These are phyloP conservation scores for Lydus trimaculatus DNA, from an alignment of 2,888 invertebrate species.

Conservation along the genomic window DNA sequence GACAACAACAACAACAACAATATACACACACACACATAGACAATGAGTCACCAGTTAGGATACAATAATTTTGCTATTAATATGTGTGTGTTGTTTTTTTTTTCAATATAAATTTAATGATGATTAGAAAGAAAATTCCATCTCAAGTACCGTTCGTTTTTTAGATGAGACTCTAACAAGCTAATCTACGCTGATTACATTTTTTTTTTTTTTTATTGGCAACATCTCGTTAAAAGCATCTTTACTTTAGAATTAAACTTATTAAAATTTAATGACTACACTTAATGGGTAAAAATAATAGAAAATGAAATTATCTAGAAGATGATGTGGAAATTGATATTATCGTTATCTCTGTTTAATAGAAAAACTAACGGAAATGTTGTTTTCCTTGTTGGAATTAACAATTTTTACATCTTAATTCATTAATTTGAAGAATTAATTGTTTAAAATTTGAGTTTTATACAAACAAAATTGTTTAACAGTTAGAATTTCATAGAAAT, in stretches of 20 bases:
- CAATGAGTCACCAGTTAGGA: neutral
- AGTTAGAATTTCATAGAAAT: neutral
- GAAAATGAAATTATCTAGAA: neutral
- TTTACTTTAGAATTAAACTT: neutral
- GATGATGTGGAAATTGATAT: conserved; percentile 11
- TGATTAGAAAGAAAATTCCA: neutral
- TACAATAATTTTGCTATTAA: neutral
- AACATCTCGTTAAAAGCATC: neutral
- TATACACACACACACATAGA: neutral
- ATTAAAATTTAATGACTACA: conserved; percentile 11
- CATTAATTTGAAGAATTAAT: neutral
- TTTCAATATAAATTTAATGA: neutral
- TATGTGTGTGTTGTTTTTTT: neutral
- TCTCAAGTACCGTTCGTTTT: conserved; percentile 10
- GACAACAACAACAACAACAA: conserved; percentile 1
- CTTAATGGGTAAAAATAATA: conserved; percentile 6
- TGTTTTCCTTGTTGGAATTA: neutral
- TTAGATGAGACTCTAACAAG: neutral
- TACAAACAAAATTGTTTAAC: neutral
- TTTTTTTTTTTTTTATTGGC: neutral
- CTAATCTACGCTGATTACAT: neutral
- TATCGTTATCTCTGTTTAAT: neutral
- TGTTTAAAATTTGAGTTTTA: neutral
- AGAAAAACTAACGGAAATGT: neutral
- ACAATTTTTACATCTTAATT: neutral